A percentile compares a stretch with the other conserved stretches of the same genome.
Conservation (phyloP, 2,113 vertebrate genomes). For the Gopherus flavomarginatus region DNA sequence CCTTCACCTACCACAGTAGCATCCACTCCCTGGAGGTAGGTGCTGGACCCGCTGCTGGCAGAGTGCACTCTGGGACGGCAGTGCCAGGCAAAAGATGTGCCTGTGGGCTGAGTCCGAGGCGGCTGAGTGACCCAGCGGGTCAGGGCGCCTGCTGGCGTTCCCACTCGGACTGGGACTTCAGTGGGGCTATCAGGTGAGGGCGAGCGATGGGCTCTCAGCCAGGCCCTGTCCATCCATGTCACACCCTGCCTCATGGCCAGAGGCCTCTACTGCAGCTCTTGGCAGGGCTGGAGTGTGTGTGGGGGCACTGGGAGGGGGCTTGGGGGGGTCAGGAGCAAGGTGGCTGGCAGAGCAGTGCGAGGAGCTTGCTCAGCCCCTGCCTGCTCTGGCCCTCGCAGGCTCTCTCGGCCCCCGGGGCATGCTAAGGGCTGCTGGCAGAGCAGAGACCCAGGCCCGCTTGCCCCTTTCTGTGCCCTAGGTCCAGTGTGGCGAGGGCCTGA, state of each 20-base stretch:
- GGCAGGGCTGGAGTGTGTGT: not conserved
- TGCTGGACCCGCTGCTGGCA: not conserved
- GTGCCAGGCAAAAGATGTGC: too few relatives aligned
- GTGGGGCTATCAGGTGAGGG: not conserved
- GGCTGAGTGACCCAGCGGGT: too few relatives aligned
- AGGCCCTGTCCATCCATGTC: not conserved
- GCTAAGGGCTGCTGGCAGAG: not conserved
- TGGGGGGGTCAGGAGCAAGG: accelerated
- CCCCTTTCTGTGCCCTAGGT: conserved; percentile 74
- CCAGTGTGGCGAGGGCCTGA: conserved; percentile 86
- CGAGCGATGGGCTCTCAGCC: not conserved
- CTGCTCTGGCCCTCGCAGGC: not conserved
- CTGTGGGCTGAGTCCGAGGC: not conserved
- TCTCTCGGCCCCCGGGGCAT: accelerated
- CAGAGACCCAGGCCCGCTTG: not conserved
- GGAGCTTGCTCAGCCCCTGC: not conserved
- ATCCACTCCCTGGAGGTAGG: conserved; percentile 90
- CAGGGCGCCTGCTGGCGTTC: not conserved
- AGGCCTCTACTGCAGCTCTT: not conserved
- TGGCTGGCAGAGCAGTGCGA: not conserved
- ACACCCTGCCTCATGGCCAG: not conserved
- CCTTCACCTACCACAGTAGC: conserved; percentile 86
- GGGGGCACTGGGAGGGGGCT: not conserved
- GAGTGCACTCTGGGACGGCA: not conserved
- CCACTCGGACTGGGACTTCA: not conserved